Evolutionary conservation across 1,140 invertebrate genomes (phyloP).

Genomic region (Thereuonema tuberculata): DNA sequence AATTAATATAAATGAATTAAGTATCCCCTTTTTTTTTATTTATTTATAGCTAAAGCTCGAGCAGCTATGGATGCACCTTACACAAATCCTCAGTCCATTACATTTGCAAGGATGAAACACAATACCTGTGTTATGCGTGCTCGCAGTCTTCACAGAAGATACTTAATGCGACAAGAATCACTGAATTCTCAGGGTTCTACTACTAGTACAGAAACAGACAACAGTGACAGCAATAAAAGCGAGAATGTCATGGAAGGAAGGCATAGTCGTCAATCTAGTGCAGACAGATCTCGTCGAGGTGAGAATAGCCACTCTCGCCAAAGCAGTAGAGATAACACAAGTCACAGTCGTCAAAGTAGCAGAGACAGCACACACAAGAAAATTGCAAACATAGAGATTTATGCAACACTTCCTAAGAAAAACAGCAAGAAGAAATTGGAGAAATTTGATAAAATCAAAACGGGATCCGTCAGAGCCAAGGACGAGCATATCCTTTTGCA

Average conservation of each 20-base stretch:
- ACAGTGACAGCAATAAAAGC: slow-evolving; percentile 15
- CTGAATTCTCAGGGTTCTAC: slow-evolving; percentile 14
- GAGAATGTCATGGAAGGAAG: slow-evolving; percentile 45
- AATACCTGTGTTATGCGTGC: slow-evolving; percentile 84
- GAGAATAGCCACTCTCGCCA: slow-evolving; percentile 32
- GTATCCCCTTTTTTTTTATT: neutral
- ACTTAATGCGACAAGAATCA: slow-evolving; percentile 48
- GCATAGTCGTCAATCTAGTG: slow-evolving; percentile 59
- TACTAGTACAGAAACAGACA: slow-evolving; percentile 5
- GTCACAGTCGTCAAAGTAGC: slow-evolving; percentile 41
- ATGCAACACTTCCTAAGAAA: slow-evolving; percentile 79
- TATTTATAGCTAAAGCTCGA: slow-evolving; percentile 41
- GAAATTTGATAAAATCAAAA: neutral
- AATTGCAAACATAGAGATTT: slow-evolving; percentile 69
- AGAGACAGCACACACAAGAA: slow-evolving; percentile 48
- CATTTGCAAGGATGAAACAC: slow-evolving; percentile 80
- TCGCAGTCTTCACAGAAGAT: slow-evolving; percentile 63
- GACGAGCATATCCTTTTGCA: slow-evolving; percentile 1
- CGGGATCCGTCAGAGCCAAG: neutral
- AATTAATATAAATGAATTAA: neutral
- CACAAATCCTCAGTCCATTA: slow-evolving; percentile 74
- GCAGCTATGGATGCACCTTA: slow-evolving; percentile 87
- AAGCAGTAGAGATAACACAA: slow-evolving; percentile 47
- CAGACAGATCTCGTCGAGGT: slow-evolving; percentile 47
- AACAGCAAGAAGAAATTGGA: slow-evolving; percentile 17